phyloP scores from a whole-genome alignment of 2,113 vertebrate species.

The Amphiprion percula region DNA sequence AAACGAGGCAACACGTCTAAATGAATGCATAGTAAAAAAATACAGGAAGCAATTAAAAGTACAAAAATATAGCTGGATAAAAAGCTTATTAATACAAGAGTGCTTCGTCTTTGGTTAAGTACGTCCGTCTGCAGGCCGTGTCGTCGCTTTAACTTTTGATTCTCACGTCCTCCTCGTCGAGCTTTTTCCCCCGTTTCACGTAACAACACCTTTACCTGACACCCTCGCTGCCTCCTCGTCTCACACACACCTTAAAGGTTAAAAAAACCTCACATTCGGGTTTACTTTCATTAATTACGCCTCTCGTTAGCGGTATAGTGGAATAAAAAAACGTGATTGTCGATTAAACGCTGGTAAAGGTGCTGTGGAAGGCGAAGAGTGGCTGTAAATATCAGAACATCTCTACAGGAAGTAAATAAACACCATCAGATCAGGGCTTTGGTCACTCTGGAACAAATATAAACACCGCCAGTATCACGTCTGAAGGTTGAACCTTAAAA shows the following conservation, averaged over 20 bases:
- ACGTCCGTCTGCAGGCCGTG: constrained; percentile 44
- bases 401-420: constrained; percentile 51
- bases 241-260: constrained; percentile 20
- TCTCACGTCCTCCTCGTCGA: constrained; percentile 6
- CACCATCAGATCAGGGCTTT: constrained; percentile 57
- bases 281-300: constrained; percentile 43
- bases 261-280: constrained; percentile 51
- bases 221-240: background rate
- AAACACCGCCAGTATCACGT: constrained; percentile 41
- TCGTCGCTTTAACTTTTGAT: constrained; percentile 17
- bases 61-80: constrained; percentile 80
- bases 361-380: constrained; percentile 32
- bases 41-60: constrained; percentile 74
- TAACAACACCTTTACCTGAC: constrained; percentile 15
- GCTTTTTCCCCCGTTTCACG: constrained; percentile 39
- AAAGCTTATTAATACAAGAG: constrained; percentile 81
- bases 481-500: background rate
- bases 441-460: constrained; percentile 54
- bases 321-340: constrained; percentile 58
- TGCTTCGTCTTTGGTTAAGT: constrained; percentile 83
- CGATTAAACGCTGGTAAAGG: background rate
- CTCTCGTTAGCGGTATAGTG: constrained; percentile 20
- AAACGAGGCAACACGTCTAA: constrained; percentile 63
- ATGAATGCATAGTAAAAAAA: constrained; percentile 74
- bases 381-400: constrained; percentile 32